Evolutionary conservation across 30 jellyfish, hydroid and myxozoan species (phyloP).

Genomic region (Clytia hemisphaerica): DNA sequence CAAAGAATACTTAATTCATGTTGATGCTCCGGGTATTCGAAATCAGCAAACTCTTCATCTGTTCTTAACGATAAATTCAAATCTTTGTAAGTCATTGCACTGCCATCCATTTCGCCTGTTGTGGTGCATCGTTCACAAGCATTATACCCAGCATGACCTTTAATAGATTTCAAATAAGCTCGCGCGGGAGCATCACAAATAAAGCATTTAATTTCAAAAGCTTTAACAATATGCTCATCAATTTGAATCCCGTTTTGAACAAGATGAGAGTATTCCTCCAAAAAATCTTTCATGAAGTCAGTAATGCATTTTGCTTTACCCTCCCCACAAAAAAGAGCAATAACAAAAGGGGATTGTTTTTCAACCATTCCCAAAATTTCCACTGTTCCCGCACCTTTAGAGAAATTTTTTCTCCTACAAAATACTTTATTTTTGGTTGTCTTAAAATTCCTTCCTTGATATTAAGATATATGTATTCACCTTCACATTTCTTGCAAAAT

Average conservation of each 20-base stretch:
- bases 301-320: slow-evolving; percentile 17
- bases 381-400: too few relatives aligned
- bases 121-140: slow-evolving; percentile 36
- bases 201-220: background rate
- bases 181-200: slow-evolving; percentile 47
- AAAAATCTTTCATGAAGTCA: slow-evolving; percentile 23
- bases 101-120: slow-evolving; percentile 17
- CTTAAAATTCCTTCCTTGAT: background rate
- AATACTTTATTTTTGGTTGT: too few relatives aligned
- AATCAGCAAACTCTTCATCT: background rate
- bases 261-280: slow-evolving; percentile 4
- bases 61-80: background rate
- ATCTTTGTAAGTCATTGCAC: slow-evolving; percentile 1
- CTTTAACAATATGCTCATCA: background rate
- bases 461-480: background rate
- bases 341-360: slow-evolving; percentile 23
- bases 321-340: slow-evolving; percentile 44
- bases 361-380: too few relatives aligned
- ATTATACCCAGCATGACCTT: slow-evolving; percentile 27
- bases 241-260: slow-evolving; percentile 3
- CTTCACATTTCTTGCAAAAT: background rate
- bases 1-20: too few relatives aligned
- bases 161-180: slow-evolving; percentile 30
- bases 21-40: slow-evolving; percentile 14
- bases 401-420: too few relatives aligned